A percentile compares a stretch with the other conserved stretches of the same genome.
phyloP scores from a whole-genome alignment of 2,888 invertebrate species.

The Pegoplata infirma region DNA sequence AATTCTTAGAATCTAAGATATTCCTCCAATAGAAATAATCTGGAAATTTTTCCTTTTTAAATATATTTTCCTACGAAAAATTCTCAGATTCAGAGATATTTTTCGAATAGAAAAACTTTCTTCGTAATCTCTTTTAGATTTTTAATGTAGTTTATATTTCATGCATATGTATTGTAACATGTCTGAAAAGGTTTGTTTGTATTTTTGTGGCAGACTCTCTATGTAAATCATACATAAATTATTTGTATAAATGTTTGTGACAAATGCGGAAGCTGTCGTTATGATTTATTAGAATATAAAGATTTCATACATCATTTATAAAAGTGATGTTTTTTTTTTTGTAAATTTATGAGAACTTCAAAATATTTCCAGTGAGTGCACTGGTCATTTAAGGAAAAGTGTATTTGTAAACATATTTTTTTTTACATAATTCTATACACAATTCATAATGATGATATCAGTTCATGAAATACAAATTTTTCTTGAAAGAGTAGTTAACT shows the following conservation, averaged over 20 bases:
- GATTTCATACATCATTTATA: slow-evolving; percentile 56
- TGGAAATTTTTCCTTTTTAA: too few relatives aligned
- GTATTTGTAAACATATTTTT: too few relatives aligned
- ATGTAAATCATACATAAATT: slow-evolving; percentile 27
- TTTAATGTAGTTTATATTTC: slow-evolving; percentile 23
- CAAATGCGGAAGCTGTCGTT: slow-evolving; percentile 57
- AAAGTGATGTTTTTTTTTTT: slow-evolving; percentile 36
- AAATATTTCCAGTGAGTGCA: background rate
- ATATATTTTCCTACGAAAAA: too few relatives aligned
- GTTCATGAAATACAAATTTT: too few relatives aligned
- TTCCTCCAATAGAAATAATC: too few relatives aligned
- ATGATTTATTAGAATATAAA: slow-evolving; percentile 58
- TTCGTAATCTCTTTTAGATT: background rate
- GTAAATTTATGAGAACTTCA: slow-evolving; percentile 35
- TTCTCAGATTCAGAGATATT: background rate
- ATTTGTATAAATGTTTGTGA: slow-evolving; percentile 28
- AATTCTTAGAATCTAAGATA: too few relatives aligned
- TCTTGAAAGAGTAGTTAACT: too few relatives aligned
- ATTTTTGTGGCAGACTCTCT: too few relatives aligned
- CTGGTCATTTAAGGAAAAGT: too few relatives aligned
- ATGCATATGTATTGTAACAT: slow-evolving; percentile 42
- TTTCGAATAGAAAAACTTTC: background rate
- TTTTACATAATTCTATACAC: too few relatives aligned
- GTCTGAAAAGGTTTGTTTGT: slow-evolving; percentile 30
- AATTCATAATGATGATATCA: too few relatives aligned